These are phyloP conservation scores for Chrysaora quinquecirrha DNA, from an alignment of 30 jellyfish, hydroid and myxozoan species.

Conservation along the genomic window DNA sequence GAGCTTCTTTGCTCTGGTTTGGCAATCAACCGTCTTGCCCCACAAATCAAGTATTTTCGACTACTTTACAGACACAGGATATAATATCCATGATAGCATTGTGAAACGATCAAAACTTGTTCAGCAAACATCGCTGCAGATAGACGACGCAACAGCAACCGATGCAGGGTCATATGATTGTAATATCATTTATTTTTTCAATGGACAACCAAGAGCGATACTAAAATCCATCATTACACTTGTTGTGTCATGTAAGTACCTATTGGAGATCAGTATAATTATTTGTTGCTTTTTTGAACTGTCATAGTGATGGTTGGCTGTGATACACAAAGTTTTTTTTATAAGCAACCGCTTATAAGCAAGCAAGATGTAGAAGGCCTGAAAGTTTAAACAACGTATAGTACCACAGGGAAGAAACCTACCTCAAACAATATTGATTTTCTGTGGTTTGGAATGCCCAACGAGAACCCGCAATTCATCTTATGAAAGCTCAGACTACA, in stretches of 20 bases:
- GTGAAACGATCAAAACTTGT: conserved; percentile 38
- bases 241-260: conserved; percentile 61
- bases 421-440: too few species aligned
- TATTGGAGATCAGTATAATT: background rate
- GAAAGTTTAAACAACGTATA: too few species aligned
- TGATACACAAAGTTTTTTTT: too few species aligned
- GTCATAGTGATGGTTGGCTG: background rate
- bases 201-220: conserved; percentile 4
- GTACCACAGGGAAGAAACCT: too few species aligned
- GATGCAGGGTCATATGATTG: conserved; percentile 72
- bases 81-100: conserved; percentile 5
- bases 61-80: conserved; percentile 18
- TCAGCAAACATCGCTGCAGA: conserved; percentile 39
- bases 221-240: conserved; percentile 25
- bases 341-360: too few species aligned
- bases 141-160: conserved; percentile 6
- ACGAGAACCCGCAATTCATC: too few species aligned
- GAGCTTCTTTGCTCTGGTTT: conserved; percentile 37
- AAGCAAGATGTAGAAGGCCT: too few species aligned
- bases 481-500: too few species aligned
- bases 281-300: background rate
- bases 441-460: too few species aligned
- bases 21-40: conserved; percentile 14
- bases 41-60: conserved; percentile 20
- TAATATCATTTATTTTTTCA: conserved; percentile 17